Conservation (phyloP, 2,113 vertebrate species). For the Phalacrocorax carbo region DNA sequence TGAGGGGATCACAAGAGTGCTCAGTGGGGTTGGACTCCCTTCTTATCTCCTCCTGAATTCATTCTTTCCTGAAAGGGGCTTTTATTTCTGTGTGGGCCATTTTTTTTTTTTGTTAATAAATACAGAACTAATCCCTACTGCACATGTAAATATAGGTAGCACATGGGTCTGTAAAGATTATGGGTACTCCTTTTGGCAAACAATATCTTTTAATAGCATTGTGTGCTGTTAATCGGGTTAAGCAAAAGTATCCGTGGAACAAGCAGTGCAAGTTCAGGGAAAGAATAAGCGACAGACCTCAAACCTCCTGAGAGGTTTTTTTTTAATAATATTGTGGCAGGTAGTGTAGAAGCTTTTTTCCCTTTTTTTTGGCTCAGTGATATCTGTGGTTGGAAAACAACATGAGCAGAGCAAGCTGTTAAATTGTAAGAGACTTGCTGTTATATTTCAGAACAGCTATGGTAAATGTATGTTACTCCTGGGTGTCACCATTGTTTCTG, state of each 20-base stretch:
- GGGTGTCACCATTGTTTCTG: background rate
- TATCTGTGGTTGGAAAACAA: background rate
- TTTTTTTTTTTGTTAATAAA: background rate
- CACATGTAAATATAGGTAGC: constrained; percentile 31
- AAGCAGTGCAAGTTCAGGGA: background rate
- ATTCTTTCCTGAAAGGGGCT: background rate
- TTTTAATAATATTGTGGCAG: background rate
- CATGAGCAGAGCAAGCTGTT: background rate
- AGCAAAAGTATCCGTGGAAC: background rate
- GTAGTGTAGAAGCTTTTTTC: background rate
- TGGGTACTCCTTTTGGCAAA: constrained; percentile 33
- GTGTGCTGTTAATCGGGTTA: constrained; percentile 37
- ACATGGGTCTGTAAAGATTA: constrained; percentile 35
- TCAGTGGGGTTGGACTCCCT: background rate
- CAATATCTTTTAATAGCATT: constrained; percentile 60
- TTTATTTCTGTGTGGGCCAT: background rate
- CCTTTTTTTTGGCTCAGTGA: background rate
- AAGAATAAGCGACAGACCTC: background rate
- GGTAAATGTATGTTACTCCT: background rate
- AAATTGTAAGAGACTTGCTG: background rate
- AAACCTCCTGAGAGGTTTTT: background rate
- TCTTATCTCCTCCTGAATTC: background rate
- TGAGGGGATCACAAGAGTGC: background rate
- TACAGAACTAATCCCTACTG: constrained; percentile 5
- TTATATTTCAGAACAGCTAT: background rate